phyloP scores from a whole-genome alignment of 1,140 invertebrate species.

The Drosophila watanabei region DNA sequence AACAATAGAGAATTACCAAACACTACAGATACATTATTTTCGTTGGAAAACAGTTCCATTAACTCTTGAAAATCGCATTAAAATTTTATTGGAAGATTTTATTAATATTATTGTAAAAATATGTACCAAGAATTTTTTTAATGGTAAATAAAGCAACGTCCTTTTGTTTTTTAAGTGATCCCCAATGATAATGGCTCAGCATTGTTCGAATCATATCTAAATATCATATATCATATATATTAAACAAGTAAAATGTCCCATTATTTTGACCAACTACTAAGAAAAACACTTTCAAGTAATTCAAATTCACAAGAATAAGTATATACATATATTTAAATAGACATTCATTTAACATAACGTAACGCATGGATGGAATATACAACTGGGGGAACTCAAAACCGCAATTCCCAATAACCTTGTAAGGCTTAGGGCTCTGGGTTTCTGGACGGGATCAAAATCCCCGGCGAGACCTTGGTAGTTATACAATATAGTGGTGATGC shows the following conservation, averaged over 20 bases:
- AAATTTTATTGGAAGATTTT: background rate
- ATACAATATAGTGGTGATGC: conserved; percentile 63
- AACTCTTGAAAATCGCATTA: background rate
- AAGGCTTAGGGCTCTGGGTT: background rate
- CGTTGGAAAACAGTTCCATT: background rate
- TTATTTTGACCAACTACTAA: background rate
- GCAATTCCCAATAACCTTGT: conserved; percentile 4
- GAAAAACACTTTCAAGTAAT: background rate
- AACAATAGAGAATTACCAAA: background rate
- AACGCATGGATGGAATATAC: conserved; percentile 56
- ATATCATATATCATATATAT: too few species aligned
- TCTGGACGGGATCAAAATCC: conserved; percentile 6
- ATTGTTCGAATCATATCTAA: background rate
- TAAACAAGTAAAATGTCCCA: background rate
- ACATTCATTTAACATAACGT: conserved; percentile 63
- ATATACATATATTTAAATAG: conserved; percentile 66
- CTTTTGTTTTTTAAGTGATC: too few species aligned
- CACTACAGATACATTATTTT: too few species aligned
- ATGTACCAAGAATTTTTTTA: too few species aligned
- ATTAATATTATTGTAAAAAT: too few species aligned
- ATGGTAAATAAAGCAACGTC: too few species aligned
- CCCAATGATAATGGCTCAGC: background rate
- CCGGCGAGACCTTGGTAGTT: conserved; percentile 28
- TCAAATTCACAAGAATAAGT: conserved; percentile 52
- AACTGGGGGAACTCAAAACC: conserved; percentile 34